Evolutionary conservation across 2,888 invertebrate genomes (phyloP), one percentile per base, ranked within the genome.

Genomic region (Panzeria rudis): DNA sequence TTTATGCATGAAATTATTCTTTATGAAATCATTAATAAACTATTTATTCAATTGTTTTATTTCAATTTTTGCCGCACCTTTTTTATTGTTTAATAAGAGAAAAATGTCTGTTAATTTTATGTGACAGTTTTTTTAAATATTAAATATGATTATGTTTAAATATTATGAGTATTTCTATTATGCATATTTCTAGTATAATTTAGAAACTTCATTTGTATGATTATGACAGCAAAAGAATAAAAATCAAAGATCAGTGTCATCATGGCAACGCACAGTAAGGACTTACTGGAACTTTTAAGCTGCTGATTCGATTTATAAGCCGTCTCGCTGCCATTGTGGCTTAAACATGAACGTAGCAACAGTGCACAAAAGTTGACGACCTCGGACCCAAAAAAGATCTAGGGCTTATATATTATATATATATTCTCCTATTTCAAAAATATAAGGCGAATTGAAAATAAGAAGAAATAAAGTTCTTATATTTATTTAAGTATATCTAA

Each of bases 31-130:
- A 50, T 38, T 23, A 20, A 35, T 47, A 59, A 23, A 47, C 17
- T 52, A 38, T 15, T 52, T 50, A 11, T 38, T 56, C 54, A 11
- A 62, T 64, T 56, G 23, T 66, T 62, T 32, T 44, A 25, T 54
- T 54, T 23, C 3, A 52, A 23, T 76, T 66, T 32, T 50, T 62
- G 44, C 64, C 41, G 82, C 82, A 59, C 82, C 82, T 64, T 71
- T 29, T 62, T 69, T 52, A 61, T 82, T 80, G 35, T 59, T 29
- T 52, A 72, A 59, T 29, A 44, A 35, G 5, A 44, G 7, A 41
- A 56, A 64, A 72, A 59, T 59, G 13, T 23, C 9, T 47, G 25
- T 17, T 29, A n/a, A 20, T 3, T 50, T 32, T 64, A 64, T 76
- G 62, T 76, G 76, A 64, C 54, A 15, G 54, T 69, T 61, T 66